These are phyloP conservation scores for Acipenser oxyrinchus DNA, from an alignment of 2,797 vertebrate genomes.

Conservation along the genomic window DNA sequence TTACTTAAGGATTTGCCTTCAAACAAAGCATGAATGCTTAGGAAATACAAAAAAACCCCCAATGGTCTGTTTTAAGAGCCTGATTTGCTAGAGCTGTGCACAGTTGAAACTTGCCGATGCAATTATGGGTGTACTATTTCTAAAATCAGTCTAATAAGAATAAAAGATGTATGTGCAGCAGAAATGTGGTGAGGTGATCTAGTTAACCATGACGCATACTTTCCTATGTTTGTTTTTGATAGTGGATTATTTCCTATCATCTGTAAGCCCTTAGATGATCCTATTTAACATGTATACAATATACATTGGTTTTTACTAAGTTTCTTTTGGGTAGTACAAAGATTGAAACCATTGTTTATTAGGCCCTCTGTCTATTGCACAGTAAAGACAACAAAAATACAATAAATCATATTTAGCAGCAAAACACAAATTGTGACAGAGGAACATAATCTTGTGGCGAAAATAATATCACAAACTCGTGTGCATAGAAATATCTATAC, in stretches of 20 bases:
- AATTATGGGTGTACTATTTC: neutral
- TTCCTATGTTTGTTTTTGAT: constrained; percentile 6
- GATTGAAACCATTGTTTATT: too few relatives aligned
- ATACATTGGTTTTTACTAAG: too few relatives aligned
- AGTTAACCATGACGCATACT: constrained; percentile 6
- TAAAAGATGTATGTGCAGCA: neutral
- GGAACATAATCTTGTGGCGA: too few relatives aligned
- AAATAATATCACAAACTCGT: too few relatives aligned
- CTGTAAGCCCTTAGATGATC: neutral
- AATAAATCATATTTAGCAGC: too few relatives aligned
- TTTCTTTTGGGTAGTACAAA: too few relatives aligned
- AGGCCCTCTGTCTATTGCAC: too few relatives aligned
- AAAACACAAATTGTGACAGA: too few relatives aligned
- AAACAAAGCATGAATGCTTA: constrained; percentile 9
- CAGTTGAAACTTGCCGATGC: neutral
- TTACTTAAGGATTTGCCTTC: constrained; percentile 3
- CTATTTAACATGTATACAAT: neutral
- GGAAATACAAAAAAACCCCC: neutral
- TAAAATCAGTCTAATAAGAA: neutral
- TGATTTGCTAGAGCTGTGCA: neutral
- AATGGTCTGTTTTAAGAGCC: neutral
- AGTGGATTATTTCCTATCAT: constrained; percentile 5
- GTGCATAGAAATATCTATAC: too few relatives aligned
- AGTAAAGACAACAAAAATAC: too few relatives aligned
- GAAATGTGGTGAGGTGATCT: constrained; percentile 8